Evolutionary conservation across 2,113 vertebrate species (phyloP), one percentile per base, ranked within the genome.

Genomic region (Andinoacara biseriatus): DNA sequence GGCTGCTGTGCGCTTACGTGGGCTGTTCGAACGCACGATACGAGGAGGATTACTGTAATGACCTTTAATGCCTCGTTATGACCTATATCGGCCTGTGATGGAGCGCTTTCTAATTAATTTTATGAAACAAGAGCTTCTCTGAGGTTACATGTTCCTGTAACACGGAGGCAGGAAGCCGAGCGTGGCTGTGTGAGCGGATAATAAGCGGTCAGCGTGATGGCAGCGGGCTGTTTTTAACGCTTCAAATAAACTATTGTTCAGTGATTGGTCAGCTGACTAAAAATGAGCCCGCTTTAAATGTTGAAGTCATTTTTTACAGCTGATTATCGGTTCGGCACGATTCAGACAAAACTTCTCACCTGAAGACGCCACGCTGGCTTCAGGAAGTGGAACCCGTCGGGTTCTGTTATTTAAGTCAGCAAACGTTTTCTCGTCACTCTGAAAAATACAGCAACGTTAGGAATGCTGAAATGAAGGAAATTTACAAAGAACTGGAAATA

Each of bases 1-100:
- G 14, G 10, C 29, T 17, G 4, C 26, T 3, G 8, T 26, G 10
- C 7, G 40, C 5, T 18, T 2, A 29, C 58, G 31, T 10, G 24
- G n/a, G 26, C 60, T 69, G 54, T 85, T 67, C 74, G 49, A 72
- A 75, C 15, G 38, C 56, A 58, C 7, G 5, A 52, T 62, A 80
- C 82, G 62, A 78, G 49, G 72, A 77, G 87, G 74, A 91, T 86
- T 59, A 54, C 77, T 72, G 49, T 74, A 67, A 88, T 88, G 90
- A 90, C 89, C 88, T 89, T 86, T 91, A 87, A 86, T 74, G 86
- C 80, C 82, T 89, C 82, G 58, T 80, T n/a, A 81, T 78, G 80
- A 89, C 90, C 91, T 87, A 72, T 84, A 84, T 87, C 69, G 75
- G 76, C 87, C 35, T 81, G 81, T 35, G 83, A 76, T 74, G 82